Conservation (phyloP, 2,113 vertebrate species). For the Oreochromis niloticus region DNA sequence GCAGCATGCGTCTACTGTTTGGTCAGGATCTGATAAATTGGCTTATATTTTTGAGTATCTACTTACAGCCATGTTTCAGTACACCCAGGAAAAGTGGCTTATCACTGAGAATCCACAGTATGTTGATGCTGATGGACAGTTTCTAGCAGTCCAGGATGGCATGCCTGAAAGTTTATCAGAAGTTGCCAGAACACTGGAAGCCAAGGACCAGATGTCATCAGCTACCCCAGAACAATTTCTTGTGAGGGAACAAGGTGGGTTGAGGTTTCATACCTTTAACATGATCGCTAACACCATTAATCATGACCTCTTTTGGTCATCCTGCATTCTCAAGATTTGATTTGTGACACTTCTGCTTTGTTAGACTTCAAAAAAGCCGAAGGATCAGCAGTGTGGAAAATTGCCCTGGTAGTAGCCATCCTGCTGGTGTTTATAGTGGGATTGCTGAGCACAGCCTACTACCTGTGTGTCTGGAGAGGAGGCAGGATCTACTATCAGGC, state of each 20-base stretch:
- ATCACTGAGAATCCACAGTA: not conserved
- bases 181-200: not conserved
- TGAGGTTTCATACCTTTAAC: not conserved
- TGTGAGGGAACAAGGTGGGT: slow-evolving; percentile 17
- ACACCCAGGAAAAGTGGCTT: not conserved
- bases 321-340: not conserved
- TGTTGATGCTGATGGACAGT: not conserved
- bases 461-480: slow-evolving; percentile 71
- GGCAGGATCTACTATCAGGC: slow-evolving; percentile 62
- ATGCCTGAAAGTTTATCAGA: not conserved
- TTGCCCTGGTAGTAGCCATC: slow-evolving; percentile 6
- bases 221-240: not conserved
- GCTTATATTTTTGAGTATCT: not conserved
- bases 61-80: not conserved
- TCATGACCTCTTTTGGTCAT: not conserved
- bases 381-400: slow-evolving; percentile 18
- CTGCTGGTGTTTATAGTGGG: slow-evolving; percentile 37
- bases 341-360: not conserved
- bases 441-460: slow-evolving; percentile 53
- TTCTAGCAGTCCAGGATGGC: not conserved
- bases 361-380: not conserved
- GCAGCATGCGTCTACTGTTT: accelerated
- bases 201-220: not conserved
- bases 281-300: not conserved
- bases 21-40: not conserved